phyloP scores from a whole-genome alignment of 2,888 invertebrate species.

The Gymnosoma rotundatum region DNA sequence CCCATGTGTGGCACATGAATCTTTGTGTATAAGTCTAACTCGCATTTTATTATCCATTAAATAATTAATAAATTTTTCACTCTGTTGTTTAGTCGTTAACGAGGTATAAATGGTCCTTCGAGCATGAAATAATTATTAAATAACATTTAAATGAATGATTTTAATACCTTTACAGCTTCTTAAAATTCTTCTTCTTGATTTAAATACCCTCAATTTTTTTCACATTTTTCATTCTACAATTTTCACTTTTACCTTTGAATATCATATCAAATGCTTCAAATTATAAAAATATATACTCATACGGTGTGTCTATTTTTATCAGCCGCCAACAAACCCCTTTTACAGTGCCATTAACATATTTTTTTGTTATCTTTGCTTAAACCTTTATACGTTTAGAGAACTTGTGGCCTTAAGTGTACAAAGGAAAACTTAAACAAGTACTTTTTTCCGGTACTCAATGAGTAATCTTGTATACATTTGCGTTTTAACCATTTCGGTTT shows the following conservation, averaged over 20 bases:
- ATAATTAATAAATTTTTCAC: no score
- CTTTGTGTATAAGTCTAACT: no score
- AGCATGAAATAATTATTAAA: no score
- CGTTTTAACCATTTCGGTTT: constrained; percentile 3
- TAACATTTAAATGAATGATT: no score
- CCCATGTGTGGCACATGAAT: no score
- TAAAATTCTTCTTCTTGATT: no score
- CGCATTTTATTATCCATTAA: no score
- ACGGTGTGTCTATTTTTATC: constrained; percentile 3
- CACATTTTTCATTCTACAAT: constrained; percentile 21
- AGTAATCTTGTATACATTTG: constrained; percentile 52
- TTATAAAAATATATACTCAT: background rate
- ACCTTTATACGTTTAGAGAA: constrained; percentile 27
- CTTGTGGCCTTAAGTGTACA: constrained; percentile 39
- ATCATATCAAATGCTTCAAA: constrained; percentile 25
- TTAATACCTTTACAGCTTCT: no score
- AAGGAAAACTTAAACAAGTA: constrained; percentile 61
- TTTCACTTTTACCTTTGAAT: constrained; percentile 25
- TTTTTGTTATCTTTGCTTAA: constrained; percentile 11
- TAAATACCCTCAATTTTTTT: background rate
- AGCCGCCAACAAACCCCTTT: background rate
- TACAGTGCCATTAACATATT: background rate
- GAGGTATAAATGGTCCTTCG: no score
- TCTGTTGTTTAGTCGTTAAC: no score
- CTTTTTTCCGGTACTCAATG: constrained; percentile 68